These are phyloP conservation scores for Zoanthus solanderi DNA, from an alignment of 92 coral and sea anemone genomes.

Conservation along the genomic window DNA sequence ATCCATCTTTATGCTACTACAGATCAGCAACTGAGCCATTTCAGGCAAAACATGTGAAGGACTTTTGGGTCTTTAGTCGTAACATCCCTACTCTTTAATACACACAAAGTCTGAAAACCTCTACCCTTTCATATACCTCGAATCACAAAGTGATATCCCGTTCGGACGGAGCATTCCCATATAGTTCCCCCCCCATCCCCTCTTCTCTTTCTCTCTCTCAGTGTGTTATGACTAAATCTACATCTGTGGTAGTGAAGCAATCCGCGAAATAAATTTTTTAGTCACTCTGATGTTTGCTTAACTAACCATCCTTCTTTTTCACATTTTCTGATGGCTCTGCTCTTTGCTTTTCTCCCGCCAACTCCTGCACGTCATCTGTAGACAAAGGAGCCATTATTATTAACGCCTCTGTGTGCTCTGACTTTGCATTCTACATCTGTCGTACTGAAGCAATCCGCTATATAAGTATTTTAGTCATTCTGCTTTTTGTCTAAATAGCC, in stretches of 20 bases:
- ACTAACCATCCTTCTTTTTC: not conserved
- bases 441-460: too few species aligned
- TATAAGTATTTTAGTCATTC: not conserved
- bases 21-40: not conserved
- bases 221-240: not conserved
- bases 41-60: conserved; percentile 4
- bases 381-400: not conserved
- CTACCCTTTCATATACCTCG: conserved; percentile 1
- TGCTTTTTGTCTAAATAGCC: not conserved
- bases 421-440: too few species aligned
- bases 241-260: not conserved
- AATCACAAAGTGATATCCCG: not conserved
- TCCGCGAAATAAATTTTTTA: not conserved
- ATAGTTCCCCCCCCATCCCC: not conserved
- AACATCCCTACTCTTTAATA: not conserved
- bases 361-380: not conserved
- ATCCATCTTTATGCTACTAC: not conserved
- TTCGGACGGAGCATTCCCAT: not conserved
- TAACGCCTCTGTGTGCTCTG: not conserved
- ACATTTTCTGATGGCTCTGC: not conserved
- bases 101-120: not conserved
- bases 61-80: not conserved
- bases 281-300: not conserved
- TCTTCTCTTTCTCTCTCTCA: not conserved
- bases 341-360: not conserved